Evolutionary conservation across 2,113 vertebrate species (phyloP), one percentile per base, ranked within the genome.

Genomic region (Daphoenositta chrysoptera): DNA sequence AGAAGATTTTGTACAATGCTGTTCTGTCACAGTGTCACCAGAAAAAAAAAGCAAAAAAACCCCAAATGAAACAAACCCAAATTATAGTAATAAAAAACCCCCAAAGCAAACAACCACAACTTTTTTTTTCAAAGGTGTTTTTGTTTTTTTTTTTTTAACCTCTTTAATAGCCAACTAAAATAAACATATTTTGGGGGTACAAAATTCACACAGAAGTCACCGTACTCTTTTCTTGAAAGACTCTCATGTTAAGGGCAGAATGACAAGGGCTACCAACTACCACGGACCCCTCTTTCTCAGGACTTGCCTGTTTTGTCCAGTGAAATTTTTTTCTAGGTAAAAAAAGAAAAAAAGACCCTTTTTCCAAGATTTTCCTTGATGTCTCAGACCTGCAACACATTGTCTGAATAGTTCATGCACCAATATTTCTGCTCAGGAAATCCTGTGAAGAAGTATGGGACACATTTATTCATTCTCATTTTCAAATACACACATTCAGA

Each of bases 401-500:
- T 2, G 6, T 10, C 33, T 44, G 39, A 87, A 71, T 33, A 31
- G 35, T 4, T 87, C 65, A 70, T 3, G 10, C 33, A 48, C 15
- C 44, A 24, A 23, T 64, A 87, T 11, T 89, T 87, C 61, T 72
- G 48, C 31, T 60, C 45, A 89, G 39, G 11, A 64, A 72, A 68
- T 44, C 31, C 57, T 0, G 0, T 23, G 12, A 87, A 51, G 33
- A 30, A 47, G 7, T 30, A 82, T 9, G 8, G n/a, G 44, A 56
- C 24, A 86, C 47, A 79, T 96, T 94, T 83, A 82, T 81, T 90
- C 7, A 61, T 45, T 89, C 50, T 56, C 33, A 37, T 64, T 97
- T 97, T 96, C 92, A 96, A 97, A 96, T 81, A 6, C n/a, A 93
- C 66, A 63, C 71, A 88, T 85, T 94, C 69, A 95, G 96, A 95